Base-by-base conservation (phyloP, 2,113 vertebrate species). In the Plectropomus leopardus region DNA sequence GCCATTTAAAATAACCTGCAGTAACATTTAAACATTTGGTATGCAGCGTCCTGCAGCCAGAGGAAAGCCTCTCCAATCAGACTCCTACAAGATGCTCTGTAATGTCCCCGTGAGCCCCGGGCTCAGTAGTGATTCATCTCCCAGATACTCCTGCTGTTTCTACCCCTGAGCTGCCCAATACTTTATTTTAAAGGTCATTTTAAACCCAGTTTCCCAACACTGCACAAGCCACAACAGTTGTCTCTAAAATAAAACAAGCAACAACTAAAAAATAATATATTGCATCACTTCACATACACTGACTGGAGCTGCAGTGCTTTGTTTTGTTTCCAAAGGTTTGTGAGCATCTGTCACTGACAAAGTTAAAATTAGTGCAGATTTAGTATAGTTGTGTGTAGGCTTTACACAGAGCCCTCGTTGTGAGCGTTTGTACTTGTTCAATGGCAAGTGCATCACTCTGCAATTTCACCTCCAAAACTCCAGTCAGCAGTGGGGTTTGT, bases 101-200 rank as follows among this genome's bases (percentile, higher is more conserved):
- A 83, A 84, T 75, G 54, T 72, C 65, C 63, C n/a, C 34, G 0
- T 70, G 68, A 85, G 45, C 72, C 59, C 63, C 36, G 44, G 44
- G 59, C 53, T 80, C 58, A 44, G 5, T 75, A 71, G 76, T 74
- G 66, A 40, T 40, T 84, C 72, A 87, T 76, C 82, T 48, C 55
- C 60, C 53, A 72, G 53, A 63, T 50, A 34, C 9, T 86, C 71
- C 54, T 32, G 40, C 59, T 86, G 67, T 82, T 87, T 76, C 66
- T 4, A 28, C 60, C 65, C 19, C 26, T 3, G 60, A 79, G 64
- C 69, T 59, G 57, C n/a, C 32, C 44, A 15, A 19, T 26, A 11
- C 26, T 85, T 75, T 9, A 58, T 67, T 71, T 76, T 55, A 69
- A 83, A 75, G 65, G 61, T 48, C 65, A 68, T 60, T 68, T 28